These are phyloP conservation scores for Cynodonichthys magdalenae DNA, from an alignment of 2,797 vertebrate species.

Conservation along the genomic window DNA sequence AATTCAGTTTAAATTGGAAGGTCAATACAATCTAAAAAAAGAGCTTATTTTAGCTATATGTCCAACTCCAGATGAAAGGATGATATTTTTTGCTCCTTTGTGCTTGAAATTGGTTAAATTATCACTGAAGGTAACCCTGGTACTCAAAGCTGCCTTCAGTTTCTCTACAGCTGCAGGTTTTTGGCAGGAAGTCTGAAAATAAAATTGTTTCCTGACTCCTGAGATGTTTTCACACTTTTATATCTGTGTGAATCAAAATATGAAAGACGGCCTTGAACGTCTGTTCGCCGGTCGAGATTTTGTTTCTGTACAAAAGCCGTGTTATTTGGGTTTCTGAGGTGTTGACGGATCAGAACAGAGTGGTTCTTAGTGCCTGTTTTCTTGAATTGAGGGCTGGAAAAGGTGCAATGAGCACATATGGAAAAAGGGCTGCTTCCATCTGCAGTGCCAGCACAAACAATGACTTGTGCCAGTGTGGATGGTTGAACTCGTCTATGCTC, in stretches of 20 bases:
- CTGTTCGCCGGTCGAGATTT: background rate
- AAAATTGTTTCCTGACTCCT: conserved; percentile 57
- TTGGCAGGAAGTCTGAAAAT: conserved; percentile 40
- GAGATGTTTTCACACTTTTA: conserved; percentile 39
- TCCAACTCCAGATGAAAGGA: background rate
- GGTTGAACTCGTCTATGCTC: conserved; percentile 54
- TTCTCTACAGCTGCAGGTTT: conserved; percentile 38
- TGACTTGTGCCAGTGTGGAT: conserved; percentile 54
- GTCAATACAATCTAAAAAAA: background rate
- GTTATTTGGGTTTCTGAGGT: conserved; percentile 23
- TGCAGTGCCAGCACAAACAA: conserved; percentile 71
- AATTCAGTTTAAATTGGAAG: background rate
- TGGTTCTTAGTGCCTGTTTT: conserved; percentile 6
- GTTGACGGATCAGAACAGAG: conserved; percentile 25
- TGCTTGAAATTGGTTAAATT: background rate
- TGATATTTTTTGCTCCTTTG: background rate
- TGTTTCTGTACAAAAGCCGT: conserved; percentile 12
- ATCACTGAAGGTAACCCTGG: background rate
- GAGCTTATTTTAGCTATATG: too few relatives aligned
- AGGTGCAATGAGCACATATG: conserved; percentile 41
- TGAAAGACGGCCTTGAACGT: conserved; percentile 17
- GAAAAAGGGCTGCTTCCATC: conserved; percentile 60
- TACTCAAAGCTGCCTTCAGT: conserved; percentile 9
- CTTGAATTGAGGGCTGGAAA: background rate
- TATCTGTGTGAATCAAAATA: conserved; percentile 40